Base-by-base conservation (phyloP, 1,140 invertebrate species). In the Aricia agestis region DNA sequence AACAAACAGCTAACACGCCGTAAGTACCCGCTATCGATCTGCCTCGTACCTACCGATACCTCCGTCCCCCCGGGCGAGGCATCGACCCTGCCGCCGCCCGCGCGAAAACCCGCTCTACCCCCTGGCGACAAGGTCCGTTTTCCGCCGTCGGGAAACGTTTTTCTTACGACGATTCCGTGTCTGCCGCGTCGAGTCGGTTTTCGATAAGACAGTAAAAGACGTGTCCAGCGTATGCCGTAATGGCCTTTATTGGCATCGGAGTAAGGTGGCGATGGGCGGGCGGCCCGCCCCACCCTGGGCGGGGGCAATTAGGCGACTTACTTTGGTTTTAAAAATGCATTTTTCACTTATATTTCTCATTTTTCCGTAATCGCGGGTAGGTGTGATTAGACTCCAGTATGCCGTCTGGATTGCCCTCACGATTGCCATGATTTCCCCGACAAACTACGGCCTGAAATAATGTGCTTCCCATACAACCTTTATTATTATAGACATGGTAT, bases 111-210 rank as follows among this genome's bases (percentile, higher is more conserved):
- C 69, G 72, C 84, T 76, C 66, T 82, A 77, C 74, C 65, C 68
- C 68, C 32, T 71, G 65, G 65, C 59, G 70, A 77, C 74, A 86
- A 67, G 77, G 73, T 61, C 66, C 72, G 74, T 80, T 87, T 83
- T 84, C 75, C 71, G 74, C 75, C 76, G 78, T 76, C 82, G 72
- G 66, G 68, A 73, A 66, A 42, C 67, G 67, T 66, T 74, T 79
- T 81, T 82, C 86, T 89, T 87, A 87, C 78, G 84, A 86, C 85
- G 75, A 83, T 89, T 77, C 76, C 71, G 80, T 83, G 86, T 89
- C 86, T 89, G 72, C 79, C 72, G 68, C 78, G 76, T 70, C 68
- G 75, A 73, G 69, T 74, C 75, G 73, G 80, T 82, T 80, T 82
- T 81, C 77, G 78, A 79, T 80, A 90, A 86, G 86, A 83, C 77